These are phyloP conservation scores for Dendronephthya gigantea DNA, from an alignment of 64 coral and sea anemone species.

Conservation along the genomic window DNA sequence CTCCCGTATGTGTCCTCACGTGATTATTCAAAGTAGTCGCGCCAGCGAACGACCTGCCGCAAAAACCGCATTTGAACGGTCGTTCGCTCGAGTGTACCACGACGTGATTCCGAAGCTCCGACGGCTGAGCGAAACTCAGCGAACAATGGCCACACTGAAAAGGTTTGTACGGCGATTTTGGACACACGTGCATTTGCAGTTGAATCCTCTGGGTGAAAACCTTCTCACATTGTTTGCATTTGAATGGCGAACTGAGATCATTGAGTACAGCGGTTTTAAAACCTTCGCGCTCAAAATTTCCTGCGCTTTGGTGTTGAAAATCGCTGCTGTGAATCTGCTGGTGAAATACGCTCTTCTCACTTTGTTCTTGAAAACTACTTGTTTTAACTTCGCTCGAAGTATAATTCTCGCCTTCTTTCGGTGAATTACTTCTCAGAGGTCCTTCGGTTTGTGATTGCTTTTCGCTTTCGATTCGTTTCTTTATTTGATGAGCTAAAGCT, in stretches of 20 bases:
- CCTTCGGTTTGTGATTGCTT: neutral
- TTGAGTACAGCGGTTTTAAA: neutral
- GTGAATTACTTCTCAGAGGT: neutral
- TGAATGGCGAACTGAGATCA: neutral
- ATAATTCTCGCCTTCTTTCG: neutral
- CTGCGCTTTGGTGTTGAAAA: neutral
- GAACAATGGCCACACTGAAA: slow-evolving; percentile 51
- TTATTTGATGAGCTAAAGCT: neutral
- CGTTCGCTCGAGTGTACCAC: slow-evolving; percentile 39
- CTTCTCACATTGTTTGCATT: slow-evolving; percentile 42
- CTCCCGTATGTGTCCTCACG: slow-evolving; percentile 47
- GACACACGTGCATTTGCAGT: slow-evolving; percentile 44
- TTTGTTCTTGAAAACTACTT: neutral
- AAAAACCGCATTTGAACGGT: slow-evolving; percentile 46
- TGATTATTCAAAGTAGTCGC: slow-evolving; percentile 53
- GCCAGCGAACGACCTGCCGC: slow-evolving; percentile 40
- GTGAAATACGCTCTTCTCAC: neutral
- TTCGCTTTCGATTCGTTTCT: neutral
- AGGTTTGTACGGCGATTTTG: slow-evolving; percentile 37
- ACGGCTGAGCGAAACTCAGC: slow-evolving; percentile 32
- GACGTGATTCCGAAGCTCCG: slow-evolving; percentile 51
- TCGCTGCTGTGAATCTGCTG: neutral
- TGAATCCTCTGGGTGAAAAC: slow-evolving; percentile 41
- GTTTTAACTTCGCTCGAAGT: neutral
- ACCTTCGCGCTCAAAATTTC: neutral